Conservation (phyloP, 2,888 invertebrate species). For the Nephrotoma appendiculata region DNA sequence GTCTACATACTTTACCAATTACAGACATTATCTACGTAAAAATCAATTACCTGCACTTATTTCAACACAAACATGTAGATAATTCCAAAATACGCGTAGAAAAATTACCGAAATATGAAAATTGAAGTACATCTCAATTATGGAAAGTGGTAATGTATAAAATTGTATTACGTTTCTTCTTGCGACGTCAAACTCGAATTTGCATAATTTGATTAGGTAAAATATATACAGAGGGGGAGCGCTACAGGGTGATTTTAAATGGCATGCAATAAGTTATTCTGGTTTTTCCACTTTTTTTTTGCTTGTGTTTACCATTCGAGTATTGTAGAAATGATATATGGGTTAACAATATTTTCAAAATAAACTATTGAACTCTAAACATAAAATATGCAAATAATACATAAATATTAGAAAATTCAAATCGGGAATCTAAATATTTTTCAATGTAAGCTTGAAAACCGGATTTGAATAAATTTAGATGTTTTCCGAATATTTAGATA, state of each 20-base stretch:
- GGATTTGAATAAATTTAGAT: too few relatives aligned
- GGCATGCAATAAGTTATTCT: neutral
- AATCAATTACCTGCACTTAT: too few relatives aligned
- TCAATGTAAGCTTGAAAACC: too few relatives aligned
- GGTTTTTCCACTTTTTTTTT: neutral
- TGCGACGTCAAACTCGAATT: neutral
- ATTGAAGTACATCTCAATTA: neutral
- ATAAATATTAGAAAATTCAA: neutral
- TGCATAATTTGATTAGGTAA: neutral
- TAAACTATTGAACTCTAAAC: neutral
- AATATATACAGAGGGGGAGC: neutral
- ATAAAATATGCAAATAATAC: neutral
- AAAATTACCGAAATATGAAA: neutral
- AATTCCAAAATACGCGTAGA: neutral
- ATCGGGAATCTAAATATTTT: too few relatives aligned
- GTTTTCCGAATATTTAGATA: too few relatives aligned
- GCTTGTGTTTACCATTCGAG: neutral
- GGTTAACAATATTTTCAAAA: neutral
- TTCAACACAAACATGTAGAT: too few relatives aligned
- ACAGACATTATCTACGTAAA: too few relatives aligned
- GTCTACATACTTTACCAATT: too few relatives aligned
- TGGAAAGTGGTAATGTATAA: neutral
- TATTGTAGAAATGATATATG: neutral
- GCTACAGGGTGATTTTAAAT: neutral
- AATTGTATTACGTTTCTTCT: neutral